Conservation (phyloP, 2,113 vertebrate genomes). For the Cryptotis parvus region DNA sequence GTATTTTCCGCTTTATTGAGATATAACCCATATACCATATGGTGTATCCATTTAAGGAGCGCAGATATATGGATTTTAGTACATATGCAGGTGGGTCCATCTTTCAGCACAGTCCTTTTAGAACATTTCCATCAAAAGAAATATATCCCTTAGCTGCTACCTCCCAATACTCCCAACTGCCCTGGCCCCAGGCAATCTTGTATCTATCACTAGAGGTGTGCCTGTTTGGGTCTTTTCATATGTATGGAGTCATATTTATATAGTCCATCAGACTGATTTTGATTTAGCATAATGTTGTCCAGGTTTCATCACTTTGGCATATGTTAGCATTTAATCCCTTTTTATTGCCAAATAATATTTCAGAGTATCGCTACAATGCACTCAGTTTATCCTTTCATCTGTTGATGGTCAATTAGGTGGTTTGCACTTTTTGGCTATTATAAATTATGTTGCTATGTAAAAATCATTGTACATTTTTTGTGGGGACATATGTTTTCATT, state of each 20-base stretch:
- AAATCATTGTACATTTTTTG: neutral
- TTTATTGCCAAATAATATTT: too few species aligned
- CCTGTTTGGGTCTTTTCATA: too few species aligned
- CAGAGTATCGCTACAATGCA: too few species aligned
- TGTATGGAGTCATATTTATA: too few species aligned
- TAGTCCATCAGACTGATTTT: too few species aligned
- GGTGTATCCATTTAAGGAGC: neutral
- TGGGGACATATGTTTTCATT: neutral
- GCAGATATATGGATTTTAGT: neutral
- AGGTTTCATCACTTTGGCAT: too few species aligned
- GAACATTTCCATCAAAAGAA: neutral
- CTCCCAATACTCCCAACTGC: neutral
- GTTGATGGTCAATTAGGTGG: neutral
- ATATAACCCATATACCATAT: neutral
- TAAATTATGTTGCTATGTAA: neutral
- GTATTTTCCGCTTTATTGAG: neutral
- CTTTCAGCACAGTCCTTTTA: neutral
- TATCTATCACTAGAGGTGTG: too few species aligned
- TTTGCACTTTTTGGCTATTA: neutral
- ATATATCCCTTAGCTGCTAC: neutral
- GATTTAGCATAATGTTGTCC: too few species aligned
- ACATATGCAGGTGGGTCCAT: neutral
- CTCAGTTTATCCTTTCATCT: too few species aligned
- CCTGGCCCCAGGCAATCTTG: neutral
- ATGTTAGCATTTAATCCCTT: too few species aligned